Conservation (phyloP, 1,140 invertebrate genomes). For the Drosophila pseudoananassae region DNA sequence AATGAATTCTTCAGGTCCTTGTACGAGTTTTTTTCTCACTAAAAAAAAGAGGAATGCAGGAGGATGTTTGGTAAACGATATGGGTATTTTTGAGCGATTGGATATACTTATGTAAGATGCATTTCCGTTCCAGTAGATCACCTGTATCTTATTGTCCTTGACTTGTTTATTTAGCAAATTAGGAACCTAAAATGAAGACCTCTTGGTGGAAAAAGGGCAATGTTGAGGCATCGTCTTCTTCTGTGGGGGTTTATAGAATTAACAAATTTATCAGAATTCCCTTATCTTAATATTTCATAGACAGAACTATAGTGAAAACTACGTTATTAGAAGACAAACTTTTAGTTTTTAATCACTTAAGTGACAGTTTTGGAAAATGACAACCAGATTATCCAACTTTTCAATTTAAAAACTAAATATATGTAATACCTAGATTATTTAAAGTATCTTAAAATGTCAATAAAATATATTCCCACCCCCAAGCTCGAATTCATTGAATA, state of each 20-base stretch:
- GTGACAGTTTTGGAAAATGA: not conserved
- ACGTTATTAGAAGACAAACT: accelerated
- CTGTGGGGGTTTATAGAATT: too few species aligned
- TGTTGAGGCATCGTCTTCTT: too few species aligned
- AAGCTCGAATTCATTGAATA: not conserved
- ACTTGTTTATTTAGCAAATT: not conserved
- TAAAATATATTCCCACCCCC: not conserved
- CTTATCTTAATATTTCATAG: too few species aligned
- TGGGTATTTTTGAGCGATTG: not conserved
- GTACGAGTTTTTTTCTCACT: slow-evolving; percentile 12
- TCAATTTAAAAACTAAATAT: not conserved
- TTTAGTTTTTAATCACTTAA: too few species aligned
- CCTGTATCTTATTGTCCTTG: slow-evolving; percentile 1
- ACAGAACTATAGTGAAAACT: too few species aligned
- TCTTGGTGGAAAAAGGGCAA: not conserved
- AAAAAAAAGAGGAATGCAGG: not conserved
- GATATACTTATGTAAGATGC: slow-evolving; percentile 28
- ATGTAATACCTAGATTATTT: not conserved
- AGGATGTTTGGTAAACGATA: not conserved
- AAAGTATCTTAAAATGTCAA: not conserved
- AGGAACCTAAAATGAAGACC: not conserved
- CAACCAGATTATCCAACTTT: not conserved
- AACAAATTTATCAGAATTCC: too few species aligned
- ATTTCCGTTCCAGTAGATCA: slow-evolving; percentile 15
- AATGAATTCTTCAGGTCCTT: slow-evolving; percentile 15